phyloP scores from a whole-genome alignment of 1,140 invertebrate species.

The Zelostemma sp. region DNA sequence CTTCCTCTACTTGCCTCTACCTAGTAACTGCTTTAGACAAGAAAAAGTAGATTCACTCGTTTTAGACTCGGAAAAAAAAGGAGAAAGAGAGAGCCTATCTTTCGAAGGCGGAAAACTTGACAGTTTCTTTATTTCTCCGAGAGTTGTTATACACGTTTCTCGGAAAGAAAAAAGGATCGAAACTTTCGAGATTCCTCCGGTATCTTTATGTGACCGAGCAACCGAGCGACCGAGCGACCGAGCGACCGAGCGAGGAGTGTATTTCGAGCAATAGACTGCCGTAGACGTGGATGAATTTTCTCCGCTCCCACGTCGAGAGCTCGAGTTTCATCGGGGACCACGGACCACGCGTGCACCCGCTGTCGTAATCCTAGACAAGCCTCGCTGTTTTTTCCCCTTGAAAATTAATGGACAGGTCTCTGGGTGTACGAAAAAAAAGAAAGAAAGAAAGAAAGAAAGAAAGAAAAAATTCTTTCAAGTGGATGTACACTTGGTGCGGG shows the following conservation, averaged over 20 bases:
- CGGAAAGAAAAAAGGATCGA: slow-evolving; percentile 17
- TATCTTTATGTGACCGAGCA: slow-evolving; percentile 19
- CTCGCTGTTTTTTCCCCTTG: slow-evolving; percentile 51
- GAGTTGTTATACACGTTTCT: not conserved
- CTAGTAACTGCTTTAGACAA: too few relatives aligned
- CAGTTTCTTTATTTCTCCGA: not conserved
- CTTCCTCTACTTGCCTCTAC: too few relatives aligned
- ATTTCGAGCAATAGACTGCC: slow-evolving; percentile 18
- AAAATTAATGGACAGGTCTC: slow-evolving; percentile 60
- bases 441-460: slow-evolving; percentile 28
- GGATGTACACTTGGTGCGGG: slow-evolving; percentile 9
- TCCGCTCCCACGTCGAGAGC: slow-evolving; percentile 34
- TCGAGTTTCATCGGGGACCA: slow-evolving; percentile 59
- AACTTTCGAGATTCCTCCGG: slow-evolving; percentile 14
- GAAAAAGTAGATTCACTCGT: slow-evolving; percentile 50
- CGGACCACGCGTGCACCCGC: slow-evolving; percentile 32
- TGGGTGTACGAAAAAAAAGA: slow-evolving; percentile 22
- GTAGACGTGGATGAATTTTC: slow-evolving; percentile 34
- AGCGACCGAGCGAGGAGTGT: too few relatives aligned
- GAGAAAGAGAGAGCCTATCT: slow-evolving; percentile 31
- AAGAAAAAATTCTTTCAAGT: slow-evolving; percentile 22
- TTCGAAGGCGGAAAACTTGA: slow-evolving; percentile 8
- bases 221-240: too few relatives aligned
- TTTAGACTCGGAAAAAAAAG: slow-evolving; percentile 32
- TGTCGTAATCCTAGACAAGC: slow-evolving; percentile 56